These are phyloP conservation scores for Matsumurasca onukii DNA, from an alignment of 1,140 invertebrate species.

Conservation along the genomic window DNA sequence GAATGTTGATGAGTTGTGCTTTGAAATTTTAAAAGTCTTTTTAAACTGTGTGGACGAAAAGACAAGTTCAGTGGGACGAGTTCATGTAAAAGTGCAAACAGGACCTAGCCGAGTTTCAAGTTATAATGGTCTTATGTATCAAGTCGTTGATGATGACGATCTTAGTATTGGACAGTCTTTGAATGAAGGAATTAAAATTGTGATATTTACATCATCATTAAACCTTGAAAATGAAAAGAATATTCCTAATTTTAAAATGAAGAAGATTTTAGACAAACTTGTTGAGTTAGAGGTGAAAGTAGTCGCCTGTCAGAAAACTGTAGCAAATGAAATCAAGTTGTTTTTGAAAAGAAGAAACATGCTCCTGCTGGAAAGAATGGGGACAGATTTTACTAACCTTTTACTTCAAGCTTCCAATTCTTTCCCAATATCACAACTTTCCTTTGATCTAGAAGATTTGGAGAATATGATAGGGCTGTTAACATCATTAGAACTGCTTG, in stretches of 20 bases:
- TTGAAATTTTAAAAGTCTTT: conserved; percentile 21
- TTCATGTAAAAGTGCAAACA: background rate
- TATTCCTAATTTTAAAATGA: background rate
- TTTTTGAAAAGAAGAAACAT: conserved; percentile 23
- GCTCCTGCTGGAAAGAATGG: conserved; percentile 26
- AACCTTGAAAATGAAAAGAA: background rate
- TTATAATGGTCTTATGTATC: conserved; percentile 20
- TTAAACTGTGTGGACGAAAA: conserved; percentile 27
- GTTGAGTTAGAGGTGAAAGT: conserved; percentile 17
- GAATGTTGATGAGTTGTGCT: conserved; percentile 11
- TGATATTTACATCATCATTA: conserved; percentile 17
- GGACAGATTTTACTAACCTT: conserved; percentile 18
- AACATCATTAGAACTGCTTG: background rate
- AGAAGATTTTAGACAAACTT: conserved; percentile 11
- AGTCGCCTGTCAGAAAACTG: conserved; percentile 30
- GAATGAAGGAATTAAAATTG: background rate
- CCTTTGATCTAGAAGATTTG: background rate
- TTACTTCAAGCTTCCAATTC: conserved; percentile 9
- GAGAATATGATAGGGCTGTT: background rate
- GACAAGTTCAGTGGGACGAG: background rate
- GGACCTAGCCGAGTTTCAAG: conserved; percentile 1
- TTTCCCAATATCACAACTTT: conserved; percentile 10
- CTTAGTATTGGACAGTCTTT: background rate
- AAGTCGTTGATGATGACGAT: conserved; percentile 20
- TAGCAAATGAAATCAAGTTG: conserved; percentile 21